Evolutionary conservation across 2,888 invertebrate species (phyloP).

Genomic region (Diarsia mendica): DNA sequence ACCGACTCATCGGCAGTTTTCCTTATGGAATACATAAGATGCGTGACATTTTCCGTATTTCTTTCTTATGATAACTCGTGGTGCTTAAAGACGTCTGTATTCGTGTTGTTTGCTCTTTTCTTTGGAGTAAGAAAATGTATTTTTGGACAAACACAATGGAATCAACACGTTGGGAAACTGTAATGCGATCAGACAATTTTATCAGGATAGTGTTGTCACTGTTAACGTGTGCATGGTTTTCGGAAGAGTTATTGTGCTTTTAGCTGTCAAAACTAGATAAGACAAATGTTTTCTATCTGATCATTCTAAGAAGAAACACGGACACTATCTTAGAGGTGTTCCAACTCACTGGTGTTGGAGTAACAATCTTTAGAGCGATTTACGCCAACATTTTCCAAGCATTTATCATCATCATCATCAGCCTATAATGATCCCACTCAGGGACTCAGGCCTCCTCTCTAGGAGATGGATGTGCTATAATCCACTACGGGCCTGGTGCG

Average conservation of each 20-base stretch:
- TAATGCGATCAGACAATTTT: conserved; percentile 28
- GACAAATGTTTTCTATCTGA: background rate
- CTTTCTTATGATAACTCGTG: conserved; percentile 28
- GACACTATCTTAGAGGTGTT: background rate
- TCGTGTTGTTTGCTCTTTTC: conserved; percentile 21
- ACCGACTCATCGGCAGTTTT: conserved; percentile 20
- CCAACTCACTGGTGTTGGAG: background rate
- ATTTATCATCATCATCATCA: no score
- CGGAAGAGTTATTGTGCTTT: background rate
- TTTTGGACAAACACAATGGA: conserved; percentile 20
- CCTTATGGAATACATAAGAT: conserved; percentile 29
- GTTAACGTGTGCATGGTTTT: background rate
- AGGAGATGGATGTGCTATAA: no score
- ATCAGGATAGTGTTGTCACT: background rate
- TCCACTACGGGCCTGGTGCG: no score
- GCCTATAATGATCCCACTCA: no score
- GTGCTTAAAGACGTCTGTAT: conserved; percentile 15
- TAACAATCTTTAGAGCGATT: background rate
- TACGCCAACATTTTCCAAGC: background rate
- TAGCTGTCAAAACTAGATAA: background rate
- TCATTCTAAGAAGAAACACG: background rate
- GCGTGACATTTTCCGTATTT: conserved; percentile 42
- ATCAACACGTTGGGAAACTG: conserved; percentile 20
- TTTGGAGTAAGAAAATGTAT: background rate
- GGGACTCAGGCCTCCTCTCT: no score